Evolutionary conservation across 1,140 invertebrate species (phyloP).

Genomic region (Samia ricini): DNA sequence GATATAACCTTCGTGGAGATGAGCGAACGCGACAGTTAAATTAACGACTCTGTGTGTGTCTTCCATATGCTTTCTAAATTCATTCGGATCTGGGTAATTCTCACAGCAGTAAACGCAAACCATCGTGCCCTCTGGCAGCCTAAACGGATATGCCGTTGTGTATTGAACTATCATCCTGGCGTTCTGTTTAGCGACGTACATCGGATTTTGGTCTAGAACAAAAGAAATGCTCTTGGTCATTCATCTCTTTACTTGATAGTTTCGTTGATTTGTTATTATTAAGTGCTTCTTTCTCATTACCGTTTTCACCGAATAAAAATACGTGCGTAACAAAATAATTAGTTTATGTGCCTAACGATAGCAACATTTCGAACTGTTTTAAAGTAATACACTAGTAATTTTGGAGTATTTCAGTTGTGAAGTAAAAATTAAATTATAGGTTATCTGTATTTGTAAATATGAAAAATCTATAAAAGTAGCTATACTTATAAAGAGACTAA

Average conservation of each 20-base stretch:
- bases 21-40: slow-evolving; percentile 17
- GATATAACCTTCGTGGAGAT: slow-evolving; percentile 44
- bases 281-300: background rate
- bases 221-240: slow-evolving; percentile 42
- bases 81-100: slow-evolving; percentile 26
- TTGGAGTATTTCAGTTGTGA: too few species aligned
- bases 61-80: slow-evolving; percentile 35
- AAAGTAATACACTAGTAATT: too few species aligned
- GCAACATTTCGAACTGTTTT: background rate
- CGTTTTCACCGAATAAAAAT: background rate
- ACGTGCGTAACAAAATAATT: background rate
- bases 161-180: slow-evolving; percentile 42
- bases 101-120: slow-evolving; percentile 48
- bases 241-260: slow-evolving; percentile 11
- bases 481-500: too few species aligned
- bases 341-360: background rate
- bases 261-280: background rate
- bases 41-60: slow-evolving; percentile 9
- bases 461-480: too few species aligned
- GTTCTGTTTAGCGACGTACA: slow-evolving; percentile 40
- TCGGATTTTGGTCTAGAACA: slow-evolving; percentile 42
- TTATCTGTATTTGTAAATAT: too few species aligned
- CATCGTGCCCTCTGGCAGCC: slow-evolving; percentile 35
- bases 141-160: slow-evolving; percentile 45
- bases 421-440: too few species aligned